phyloP scores from a whole-genome alignment of 1,140 invertebrate genomes.

The Drosophila tristis region DNA sequence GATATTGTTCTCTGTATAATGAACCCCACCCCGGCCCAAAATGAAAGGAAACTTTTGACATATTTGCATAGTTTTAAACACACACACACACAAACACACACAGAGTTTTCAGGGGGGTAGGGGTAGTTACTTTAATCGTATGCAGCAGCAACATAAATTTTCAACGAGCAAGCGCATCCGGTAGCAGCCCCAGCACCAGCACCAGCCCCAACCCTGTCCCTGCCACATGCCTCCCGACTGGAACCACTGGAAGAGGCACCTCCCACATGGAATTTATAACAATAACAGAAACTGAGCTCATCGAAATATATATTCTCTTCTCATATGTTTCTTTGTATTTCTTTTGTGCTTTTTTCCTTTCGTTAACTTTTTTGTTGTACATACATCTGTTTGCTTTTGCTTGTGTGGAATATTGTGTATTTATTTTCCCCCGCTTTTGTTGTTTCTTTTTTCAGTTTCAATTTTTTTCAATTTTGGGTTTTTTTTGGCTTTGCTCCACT shows the following conservation, averaged over 20 bases:
- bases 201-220: not conserved
- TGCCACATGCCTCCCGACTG: not conserved
- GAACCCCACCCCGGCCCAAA: not conserved
- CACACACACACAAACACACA: no score
- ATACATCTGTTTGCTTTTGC: conserved; percentile 64
- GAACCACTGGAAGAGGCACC: not conserved
- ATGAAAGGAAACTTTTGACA: conserved; percentile 39
- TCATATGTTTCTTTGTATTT: conserved; percentile 43
- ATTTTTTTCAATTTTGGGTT: conserved; percentile 5
- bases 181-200: not conserved
- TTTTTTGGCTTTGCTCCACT: conserved; percentile 23
- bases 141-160: conserved; percentile 46
- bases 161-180: conserved; percentile 1
- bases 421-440: conserved; percentile 42
- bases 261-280: conserved; percentile 40
- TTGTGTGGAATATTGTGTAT: conserved; percentile 46
- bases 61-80: conserved; percentile 63
- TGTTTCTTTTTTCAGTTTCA: conserved; percentile 26
- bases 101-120: not conserved
- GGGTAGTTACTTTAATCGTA: conserved; percentile 35
- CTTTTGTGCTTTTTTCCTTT: conserved; percentile 9
- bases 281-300: conserved; percentile 70
- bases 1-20: conserved; percentile 14
- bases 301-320: conserved; percentile 53
- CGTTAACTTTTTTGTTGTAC: conserved; percentile 17